Conservation (phyloP, 1,140 invertebrate species). For the Meloidogyne exigua region DNA sequence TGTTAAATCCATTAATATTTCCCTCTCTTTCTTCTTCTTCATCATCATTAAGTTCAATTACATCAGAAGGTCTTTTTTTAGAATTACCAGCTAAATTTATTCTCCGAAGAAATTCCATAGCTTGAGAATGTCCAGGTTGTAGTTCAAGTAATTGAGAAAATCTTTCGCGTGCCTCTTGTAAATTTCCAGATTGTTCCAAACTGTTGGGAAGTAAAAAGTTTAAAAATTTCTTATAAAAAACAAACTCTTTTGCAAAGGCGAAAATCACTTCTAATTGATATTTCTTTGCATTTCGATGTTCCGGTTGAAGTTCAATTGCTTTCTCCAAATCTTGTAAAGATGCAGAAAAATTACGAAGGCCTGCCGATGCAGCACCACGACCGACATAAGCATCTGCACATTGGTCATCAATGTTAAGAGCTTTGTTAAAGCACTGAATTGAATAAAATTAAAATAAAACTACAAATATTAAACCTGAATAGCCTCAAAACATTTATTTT, state of each 20-base stretch:
- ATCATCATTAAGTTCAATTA: slow-evolving; percentile 22
- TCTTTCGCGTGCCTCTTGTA: slow-evolving; percentile 8
- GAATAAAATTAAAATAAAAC: background rate
- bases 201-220: slow-evolving; percentile 7
- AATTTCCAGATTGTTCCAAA: slow-evolving; percentile 27
- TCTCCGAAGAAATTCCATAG: background rate
- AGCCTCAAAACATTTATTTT: slow-evolving; percentile 40
- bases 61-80: slow-evolving; percentile 6
- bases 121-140: background rate
- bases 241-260: slow-evolving; percentile 28
- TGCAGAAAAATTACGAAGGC: slow-evolving; percentile 30
- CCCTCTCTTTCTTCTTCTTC: background rate
- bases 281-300: slow-evolving; percentile 32
- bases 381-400: slow-evolving; percentile 40
- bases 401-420: slow-evolving; percentile 27
- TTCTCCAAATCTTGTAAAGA: slow-evolving; percentile 39
- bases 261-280: slow-evolving; percentile 36
- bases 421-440: slow-evolving; percentile 38
- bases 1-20: slow-evolving; percentile 4
- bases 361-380: slow-evolving; percentile 36
- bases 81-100: background rate
- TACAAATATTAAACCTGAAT: slow-evolving; percentile 23
- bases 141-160: slow-evolving; percentile 17
- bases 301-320: slow-evolving; percentile 32
- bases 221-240: slow-evolving; percentile 17